Conservation (phyloP, 30 jellyfish, hydroid and myxozoan genomes). For the Aurelia coerulea region DNA sequence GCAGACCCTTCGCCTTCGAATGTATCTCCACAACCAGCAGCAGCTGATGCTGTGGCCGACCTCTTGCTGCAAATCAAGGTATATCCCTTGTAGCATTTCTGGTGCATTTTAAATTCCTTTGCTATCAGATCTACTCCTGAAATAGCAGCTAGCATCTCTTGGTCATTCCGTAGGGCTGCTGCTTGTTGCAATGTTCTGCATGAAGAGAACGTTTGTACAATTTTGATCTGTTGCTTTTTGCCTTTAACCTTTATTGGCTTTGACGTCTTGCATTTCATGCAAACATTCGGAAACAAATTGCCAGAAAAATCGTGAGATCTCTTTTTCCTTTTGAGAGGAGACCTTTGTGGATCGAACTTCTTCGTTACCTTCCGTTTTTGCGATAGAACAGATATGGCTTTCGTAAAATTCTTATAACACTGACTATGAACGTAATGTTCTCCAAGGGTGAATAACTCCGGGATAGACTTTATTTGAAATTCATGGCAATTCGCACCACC, state of each 20-base stretch:
- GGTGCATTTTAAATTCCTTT: constrained; percentile 52
- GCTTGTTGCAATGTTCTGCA: constrained; percentile 26
- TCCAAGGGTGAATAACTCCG: neutral
- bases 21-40: neutral
- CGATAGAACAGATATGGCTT: constrained; percentile 25
- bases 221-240: constrained; percentile 16
- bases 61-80: constrained; percentile 10
- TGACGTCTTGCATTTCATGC: constrained; percentile 32
- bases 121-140: constrained; percentile 45
- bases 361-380: constrained; percentile 8
- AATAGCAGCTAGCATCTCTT: constrained; percentile 22
- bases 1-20: no score
- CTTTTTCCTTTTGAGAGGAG: constrained; percentile 44
- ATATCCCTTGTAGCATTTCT: constrained; percentile 31
- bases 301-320: constrained; percentile 24
- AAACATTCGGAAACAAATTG: constrained; percentile 21
- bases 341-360: constrained; percentile 2
- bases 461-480: constrained; percentile 17
- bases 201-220: constrained; percentile 27
- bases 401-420: constrained; percentile 33
- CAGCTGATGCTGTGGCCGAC: neutral
- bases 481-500: constrained; percentile 37
- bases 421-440: constrained; percentile 30
- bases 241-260: constrained; percentile 42
- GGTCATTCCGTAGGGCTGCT: constrained; percentile 27